phyloP scores from a whole-genome alignment of 2,888 invertebrate species.

The Drosophila merina region DNA sequence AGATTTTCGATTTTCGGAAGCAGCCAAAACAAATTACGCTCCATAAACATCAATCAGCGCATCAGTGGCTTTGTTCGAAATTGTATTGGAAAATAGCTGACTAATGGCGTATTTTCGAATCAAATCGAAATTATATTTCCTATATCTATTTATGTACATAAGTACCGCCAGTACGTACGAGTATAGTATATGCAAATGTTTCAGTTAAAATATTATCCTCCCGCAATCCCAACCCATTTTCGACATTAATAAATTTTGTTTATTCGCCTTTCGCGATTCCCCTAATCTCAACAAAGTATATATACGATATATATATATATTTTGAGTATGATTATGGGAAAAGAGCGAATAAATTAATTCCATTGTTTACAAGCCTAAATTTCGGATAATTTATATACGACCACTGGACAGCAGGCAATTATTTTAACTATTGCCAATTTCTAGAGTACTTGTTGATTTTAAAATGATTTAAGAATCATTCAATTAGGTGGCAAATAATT shows the following conservation, averaged over 20 bases:
- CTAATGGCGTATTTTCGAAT: slow-evolving; percentile 45
- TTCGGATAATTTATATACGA: not conserved
- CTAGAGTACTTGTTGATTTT: slow-evolving; percentile 15
- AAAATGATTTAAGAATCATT: slow-evolving; percentile 30
- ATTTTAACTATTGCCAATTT: not conserved
- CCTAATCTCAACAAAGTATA: slow-evolving; percentile 1
- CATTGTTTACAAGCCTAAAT: slow-evolving; percentile 4
- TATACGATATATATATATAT: not conserved
- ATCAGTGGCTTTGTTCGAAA: slow-evolving; percentile 33
- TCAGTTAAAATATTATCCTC: slow-evolving; percentile 29
- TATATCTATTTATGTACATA: not conserved
- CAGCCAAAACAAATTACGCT: slow-evolving; percentile 41
- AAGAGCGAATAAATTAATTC: not conserved
- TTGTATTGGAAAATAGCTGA: slow-evolving; percentile 27
- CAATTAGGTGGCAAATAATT: slow-evolving; percentile 52
- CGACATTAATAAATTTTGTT: slow-evolving; percentile 21
- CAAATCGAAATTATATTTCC: slow-evolving; percentile 23
- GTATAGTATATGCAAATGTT: slow-evolving; percentile 1
- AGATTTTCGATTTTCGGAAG: slow-evolving; percentile 23
- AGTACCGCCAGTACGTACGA: slow-evolving; percentile 1
- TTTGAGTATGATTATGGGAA: not conserved
- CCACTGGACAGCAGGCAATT: not conserved
- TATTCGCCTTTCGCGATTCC: not conserved
- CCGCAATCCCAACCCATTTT: slow-evolving; percentile 35
- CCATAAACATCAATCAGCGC: slow-evolving; percentile 51